A percentile compares a stretch with the other conserved stretches of the same genome.
Conservation (phyloP, 1,140 invertebrate genomes). For the Eueides isabella region DNA sequence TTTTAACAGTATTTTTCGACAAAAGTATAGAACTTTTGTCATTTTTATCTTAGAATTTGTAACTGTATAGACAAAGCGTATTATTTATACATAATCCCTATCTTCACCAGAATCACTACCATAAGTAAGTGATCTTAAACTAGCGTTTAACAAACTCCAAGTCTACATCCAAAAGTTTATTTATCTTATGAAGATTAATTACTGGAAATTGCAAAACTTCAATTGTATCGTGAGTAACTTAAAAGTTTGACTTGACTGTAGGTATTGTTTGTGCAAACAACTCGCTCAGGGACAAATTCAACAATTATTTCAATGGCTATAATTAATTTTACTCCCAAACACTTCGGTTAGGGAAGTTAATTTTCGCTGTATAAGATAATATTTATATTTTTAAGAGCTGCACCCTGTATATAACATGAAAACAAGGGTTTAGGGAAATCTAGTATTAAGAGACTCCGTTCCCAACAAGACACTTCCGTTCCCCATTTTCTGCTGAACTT, state of each 20-base stretch:
- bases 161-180: slow-evolving; percentile 15
- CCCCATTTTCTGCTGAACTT: too few relatives aligned
- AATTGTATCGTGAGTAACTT: slow-evolving; percentile 25
- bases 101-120: too few relatives aligned
- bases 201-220: slow-evolving; percentile 20
- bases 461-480: too few relatives aligned
- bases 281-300: slow-evolving; percentile 13
- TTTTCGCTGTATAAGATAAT: not conserved
- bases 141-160: slow-evolving; percentile 7
- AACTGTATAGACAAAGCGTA: too few relatives aligned
- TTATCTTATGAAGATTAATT: slow-evolving; percentile 35
- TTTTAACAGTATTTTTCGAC: too few relatives aligned
- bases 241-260: slow-evolving; percentile 19
- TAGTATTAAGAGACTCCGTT: too few relatives aligned
- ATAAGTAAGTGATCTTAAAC: not conserved
- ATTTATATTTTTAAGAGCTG: not conserved
- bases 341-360: not conserved
- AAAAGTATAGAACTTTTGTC: too few relatives aligned
- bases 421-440: too few relatives aligned
- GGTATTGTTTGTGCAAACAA: slow-evolving; percentile 31
- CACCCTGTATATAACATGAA: too few relatives aligned
- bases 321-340: slow-evolving; percentile 23
- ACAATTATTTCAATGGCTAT: slow-evolving; percentile 13
- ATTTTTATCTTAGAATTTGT: too few relatives aligned
- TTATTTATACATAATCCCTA: too few relatives aligned